Conservation (phyloP, 2,888 invertebrate species). For the Agonopterix arenella region DNA sequence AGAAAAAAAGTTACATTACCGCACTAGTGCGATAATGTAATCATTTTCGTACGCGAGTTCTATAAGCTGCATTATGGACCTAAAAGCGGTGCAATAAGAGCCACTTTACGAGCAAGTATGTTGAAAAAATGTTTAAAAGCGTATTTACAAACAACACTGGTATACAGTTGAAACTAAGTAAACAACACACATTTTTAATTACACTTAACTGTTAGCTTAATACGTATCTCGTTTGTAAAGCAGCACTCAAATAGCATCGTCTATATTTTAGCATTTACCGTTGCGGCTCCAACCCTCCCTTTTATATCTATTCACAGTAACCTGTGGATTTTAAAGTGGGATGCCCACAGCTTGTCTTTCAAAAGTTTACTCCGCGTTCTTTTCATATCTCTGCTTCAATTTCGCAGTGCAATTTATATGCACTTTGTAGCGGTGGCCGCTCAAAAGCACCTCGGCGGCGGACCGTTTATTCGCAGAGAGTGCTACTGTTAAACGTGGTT, state of each 20-base stretch:
- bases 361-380: conserved; percentile 46
- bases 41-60: no score
- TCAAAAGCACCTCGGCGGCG: conserved; percentile 57
- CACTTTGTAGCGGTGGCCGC: conserved; percentile 64
- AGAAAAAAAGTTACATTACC: no score
- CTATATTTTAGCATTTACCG: neutral
- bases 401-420: conserved; percentile 71
- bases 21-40: no score
- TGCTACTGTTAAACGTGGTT: conserved; percentile 64
- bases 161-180: no score
- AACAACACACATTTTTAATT: no score
- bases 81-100: no score
- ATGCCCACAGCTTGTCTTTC: conserved; percentile 54
- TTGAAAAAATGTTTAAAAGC: no score
- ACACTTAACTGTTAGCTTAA: no score
- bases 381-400: conserved; percentile 70
- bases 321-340: conserved; percentile 43
- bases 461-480: conserved; percentile 59
- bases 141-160: no score
- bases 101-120: no score
- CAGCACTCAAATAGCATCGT: neutral
- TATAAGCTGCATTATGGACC: no score
- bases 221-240: no score
- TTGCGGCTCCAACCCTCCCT: conserved; percentile 2
- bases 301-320: conserved; percentile 34